Percentiles rank a stretch among this genome's conserved stretches.
These are phyloP conservation scores for Heliconius aoede DNA, from an alignment of 2,888 invertebrate genomes.

Conservation along the genomic window DNA sequence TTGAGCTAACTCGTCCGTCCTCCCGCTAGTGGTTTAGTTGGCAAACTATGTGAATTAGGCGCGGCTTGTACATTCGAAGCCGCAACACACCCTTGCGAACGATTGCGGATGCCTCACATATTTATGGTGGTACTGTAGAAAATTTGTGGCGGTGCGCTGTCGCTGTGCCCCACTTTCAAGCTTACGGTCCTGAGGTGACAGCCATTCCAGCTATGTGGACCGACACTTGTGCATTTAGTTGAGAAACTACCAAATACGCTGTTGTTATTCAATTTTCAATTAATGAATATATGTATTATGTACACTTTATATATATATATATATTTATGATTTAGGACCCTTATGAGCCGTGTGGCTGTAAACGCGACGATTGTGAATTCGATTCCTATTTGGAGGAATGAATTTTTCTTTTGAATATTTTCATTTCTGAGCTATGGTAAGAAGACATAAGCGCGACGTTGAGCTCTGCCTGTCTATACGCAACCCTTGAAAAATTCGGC, in stretches of 20 bases:
- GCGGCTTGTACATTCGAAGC: background rate
- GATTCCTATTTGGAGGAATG: no score
- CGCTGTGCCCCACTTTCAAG: slow-evolving; percentile 14
- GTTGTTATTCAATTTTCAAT: background rate
- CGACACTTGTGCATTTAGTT: slow-evolving; percentile 1
- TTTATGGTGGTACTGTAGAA: slow-evolving; percentile 26
- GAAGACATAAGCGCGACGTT: no score
- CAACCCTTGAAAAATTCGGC: no score
- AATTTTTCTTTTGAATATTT: no score
- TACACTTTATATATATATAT: background rate
- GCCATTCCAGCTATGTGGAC: slow-evolving; percentile 14
- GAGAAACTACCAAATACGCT: background rate
- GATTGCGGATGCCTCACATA: slow-evolving; percentile 38
- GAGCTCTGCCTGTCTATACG: no score
- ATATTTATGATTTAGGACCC: background rate
- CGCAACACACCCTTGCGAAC: slow-evolving; percentile 24
- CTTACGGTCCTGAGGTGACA: slow-evolving; percentile 15
- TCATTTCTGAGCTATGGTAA: no score
- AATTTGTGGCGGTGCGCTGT: slow-evolving; percentile 26
- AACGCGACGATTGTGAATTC: no score
- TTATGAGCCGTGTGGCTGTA: background rate
- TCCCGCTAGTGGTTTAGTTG: background rate
- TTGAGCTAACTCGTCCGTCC: background rate
- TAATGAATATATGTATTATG: background rate
- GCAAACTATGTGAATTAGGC: slow-evolving; percentile 7